A percentile compares a stretch with the other conserved stretches of the same genome.
These are phyloP conservation scores for Cataglyphis cursor DNA, from an alignment of 2,888 invertebrate species.

Conservation along the genomic window DNA sequence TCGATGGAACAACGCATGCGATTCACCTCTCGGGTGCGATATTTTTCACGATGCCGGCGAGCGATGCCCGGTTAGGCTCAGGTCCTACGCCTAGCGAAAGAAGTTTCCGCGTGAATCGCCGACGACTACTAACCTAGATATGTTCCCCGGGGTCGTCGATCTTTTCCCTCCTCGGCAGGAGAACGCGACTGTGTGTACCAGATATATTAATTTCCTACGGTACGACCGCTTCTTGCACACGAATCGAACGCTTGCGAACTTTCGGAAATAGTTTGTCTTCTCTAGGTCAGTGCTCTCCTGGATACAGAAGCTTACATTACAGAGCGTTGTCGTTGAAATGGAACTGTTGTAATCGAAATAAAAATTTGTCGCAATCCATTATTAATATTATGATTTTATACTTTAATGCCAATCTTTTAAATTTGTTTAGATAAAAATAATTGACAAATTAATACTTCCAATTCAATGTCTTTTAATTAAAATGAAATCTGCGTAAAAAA, in stretches of 20 bases:
- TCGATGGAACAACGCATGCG: constrained; percentile 71
- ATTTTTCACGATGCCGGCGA: constrained; percentile 28
- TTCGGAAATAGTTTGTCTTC: constrained; percentile 55
- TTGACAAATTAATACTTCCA: background rate
- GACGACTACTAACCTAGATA: constrained; percentile 87
- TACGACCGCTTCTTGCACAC: constrained; percentile 60
- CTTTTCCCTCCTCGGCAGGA: constrained; percentile 82
- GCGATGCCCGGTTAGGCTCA: constrained; percentile 32
- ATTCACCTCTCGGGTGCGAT: constrained; percentile 44
- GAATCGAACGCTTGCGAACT: constrained; percentile 60
- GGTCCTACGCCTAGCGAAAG: constrained; percentile 79
- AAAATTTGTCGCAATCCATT: background rate
- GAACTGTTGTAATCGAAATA: background rate
- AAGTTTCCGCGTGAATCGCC: constrained; percentile 86
- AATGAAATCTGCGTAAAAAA: constrained; percentile 3
- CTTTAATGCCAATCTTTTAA: background rate
- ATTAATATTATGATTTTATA: background rate
- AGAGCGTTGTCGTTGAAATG: background rate
- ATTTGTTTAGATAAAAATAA: background rate
- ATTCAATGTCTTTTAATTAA: background rate
- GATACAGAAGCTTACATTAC: constrained; percentile 7
- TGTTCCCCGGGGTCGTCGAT: constrained; percentile 85
- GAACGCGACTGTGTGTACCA: constrained; percentile 80
- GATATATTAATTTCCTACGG: constrained; percentile 82
- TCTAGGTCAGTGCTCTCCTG: constrained; percentile 47